Evolutionary conservation across 2,113 vertebrate species (phyloP), one percentile per base, ranked within the genome.

Genomic region (Psilopogon haemacephalus): DNA sequence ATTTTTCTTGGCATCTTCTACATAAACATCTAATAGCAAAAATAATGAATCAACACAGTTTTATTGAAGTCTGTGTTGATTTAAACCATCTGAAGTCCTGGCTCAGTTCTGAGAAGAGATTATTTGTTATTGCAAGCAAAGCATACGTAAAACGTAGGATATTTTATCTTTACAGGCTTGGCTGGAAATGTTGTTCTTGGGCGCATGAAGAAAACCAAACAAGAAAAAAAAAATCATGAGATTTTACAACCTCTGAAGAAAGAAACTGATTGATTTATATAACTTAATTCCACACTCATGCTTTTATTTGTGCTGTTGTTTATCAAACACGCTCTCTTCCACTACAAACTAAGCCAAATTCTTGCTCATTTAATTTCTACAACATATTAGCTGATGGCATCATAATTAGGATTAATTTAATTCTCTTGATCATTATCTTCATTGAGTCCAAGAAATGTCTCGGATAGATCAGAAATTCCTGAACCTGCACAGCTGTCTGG

Each of bases 21-120:
- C 44, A 87, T 88, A 96, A 96, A 96, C 58, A 93, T 83, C 86
- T 91, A 93, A 95, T 68, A 95, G 52, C 33, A 84, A 84, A 33
- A 86, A 84, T 81, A 80, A 21, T 46, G 88, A 85, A 94, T 60
- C 84, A 91, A 91, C 78, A 86, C 63, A 91, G 78, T 95, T 90
- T 94, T 95, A 95, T 91, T 85, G 92, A 94, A 95, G 86, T 93
- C 95, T 95, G 56, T 95, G 93, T 92, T 96, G 86, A 94, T 88
- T 96, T 91, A 94, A 95, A 74, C 78, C 91, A 94, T 92, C 84
- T 96, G 89, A 96, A 92, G 35, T 80, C 89, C 91, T 91, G 82
- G 87, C 93, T 93, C 60, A 87, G 46, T 89, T 83, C 30, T 78
- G 33, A 91, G 56, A 81, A 89, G 37, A 90, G 20, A 92, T 37